phyloP scores from a whole-genome alignment of 1,140 invertebrate genomes.

The Cephus cinctus region DNA sequence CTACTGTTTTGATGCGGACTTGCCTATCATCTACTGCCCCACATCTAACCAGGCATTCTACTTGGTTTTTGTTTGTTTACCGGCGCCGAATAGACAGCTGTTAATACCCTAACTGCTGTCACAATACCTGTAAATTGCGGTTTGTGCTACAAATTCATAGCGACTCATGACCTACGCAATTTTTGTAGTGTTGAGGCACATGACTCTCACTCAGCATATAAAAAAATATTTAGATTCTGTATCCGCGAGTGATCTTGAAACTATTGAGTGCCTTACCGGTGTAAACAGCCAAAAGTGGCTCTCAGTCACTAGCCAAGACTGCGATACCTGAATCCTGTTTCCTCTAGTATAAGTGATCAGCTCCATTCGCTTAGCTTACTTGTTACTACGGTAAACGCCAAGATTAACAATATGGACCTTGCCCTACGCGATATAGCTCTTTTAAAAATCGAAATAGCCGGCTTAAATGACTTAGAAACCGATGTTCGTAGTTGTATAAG shows the following conservation, averaged over 20 bases:
- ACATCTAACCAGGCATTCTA: too few species aligned
- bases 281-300: too few species aligned
- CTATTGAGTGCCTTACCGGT: too few species aligned
- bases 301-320: background rate
- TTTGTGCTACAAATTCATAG: background rate
- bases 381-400: background rate
- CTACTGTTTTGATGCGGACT: too few species aligned
- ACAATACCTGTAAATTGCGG: background rate
- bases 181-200: background rate
- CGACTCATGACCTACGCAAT: background rate
- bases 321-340: background rate
- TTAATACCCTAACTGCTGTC: background rate
- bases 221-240: background rate
- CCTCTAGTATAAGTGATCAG: background rate
- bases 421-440: too few species aligned
- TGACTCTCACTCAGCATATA: background rate
- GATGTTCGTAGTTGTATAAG: background rate
- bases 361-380: too few species aligned
- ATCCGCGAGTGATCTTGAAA: background rate
- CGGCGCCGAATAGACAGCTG: background rate
- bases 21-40: too few species aligned
- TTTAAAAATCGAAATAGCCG: background rate
- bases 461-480: background rate
- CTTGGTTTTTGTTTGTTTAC: too few species aligned
- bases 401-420: background rate